Percentiles rank a stretch among this genome's conserved stretches.
Conservation (phyloP, 2,888 invertebrate genomes). For the Atethmia centrago region DNA sequence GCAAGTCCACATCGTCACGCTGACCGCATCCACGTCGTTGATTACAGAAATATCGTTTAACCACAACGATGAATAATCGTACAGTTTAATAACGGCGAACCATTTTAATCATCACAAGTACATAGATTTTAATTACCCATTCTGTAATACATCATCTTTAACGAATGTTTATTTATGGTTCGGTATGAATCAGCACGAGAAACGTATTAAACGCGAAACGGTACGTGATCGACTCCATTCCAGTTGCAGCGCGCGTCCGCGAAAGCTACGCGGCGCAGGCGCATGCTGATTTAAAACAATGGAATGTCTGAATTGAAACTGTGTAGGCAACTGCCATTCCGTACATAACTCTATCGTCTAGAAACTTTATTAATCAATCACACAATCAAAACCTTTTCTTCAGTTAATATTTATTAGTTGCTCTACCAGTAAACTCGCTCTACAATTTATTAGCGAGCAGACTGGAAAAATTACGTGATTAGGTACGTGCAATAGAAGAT, state of each 20-base stretch:
- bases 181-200: conserved; percentile 76
- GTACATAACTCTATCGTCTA: conserved; percentile 48
- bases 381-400: conserved; percentile 54
- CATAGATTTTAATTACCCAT: conserved; percentile 63
- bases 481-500: conserved; percentile 37
- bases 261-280: conserved; percentile 79
- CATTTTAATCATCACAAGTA: conserved; percentile 50
- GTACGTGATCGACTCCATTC: conserved; percentile 78
- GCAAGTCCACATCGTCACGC: conserved; percentile 37
- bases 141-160: conserved; percentile 66
- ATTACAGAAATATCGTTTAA: conserved; percentile 48
- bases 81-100: conserved; percentile 47
- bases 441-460: conserved; percentile 48
- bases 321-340: conserved; percentile 58
- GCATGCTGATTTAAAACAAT: conserved; percentile 79
- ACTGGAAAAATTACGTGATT: conserved; percentile 44
- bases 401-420: conserved; percentile 55
- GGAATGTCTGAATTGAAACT: conserved; percentile 76
- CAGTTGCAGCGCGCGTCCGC: conserved; percentile 74
- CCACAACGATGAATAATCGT: conserved; percentile 48
- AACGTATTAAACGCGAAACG: conserved; percentile 70
- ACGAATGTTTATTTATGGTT: conserved; percentile 71
- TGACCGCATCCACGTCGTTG: conserved; percentile 43
- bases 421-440: conserved; percentile 39
- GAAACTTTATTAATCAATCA: conserved; percentile 59